Conservation (phyloP, 1,140 invertebrate species). For the Apis florea region DNA sequence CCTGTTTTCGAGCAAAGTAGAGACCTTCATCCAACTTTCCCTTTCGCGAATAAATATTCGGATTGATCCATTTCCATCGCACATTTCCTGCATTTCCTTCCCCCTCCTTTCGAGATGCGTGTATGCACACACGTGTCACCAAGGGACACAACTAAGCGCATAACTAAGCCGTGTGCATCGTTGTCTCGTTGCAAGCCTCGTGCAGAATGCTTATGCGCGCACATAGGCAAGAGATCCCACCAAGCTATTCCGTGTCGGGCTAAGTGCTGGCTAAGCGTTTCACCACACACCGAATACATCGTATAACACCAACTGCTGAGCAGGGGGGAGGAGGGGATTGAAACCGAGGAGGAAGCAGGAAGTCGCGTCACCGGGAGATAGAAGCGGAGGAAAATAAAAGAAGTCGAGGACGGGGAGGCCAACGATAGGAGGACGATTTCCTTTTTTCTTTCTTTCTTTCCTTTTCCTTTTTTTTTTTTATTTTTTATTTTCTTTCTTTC, state of each 20-base stretch:
- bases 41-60: not conserved
- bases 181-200: not conserved
- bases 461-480: no score
- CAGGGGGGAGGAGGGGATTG: not conserved
- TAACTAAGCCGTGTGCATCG: not conserved
- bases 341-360: not conserved
- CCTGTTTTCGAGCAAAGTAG: no score
- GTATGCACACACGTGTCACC: not conserved
- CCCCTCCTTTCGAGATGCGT: not conserved
- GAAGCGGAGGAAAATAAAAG: constrained; percentile 11
- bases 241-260: constrained; percentile 40
- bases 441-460: not conserved
- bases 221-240: constrained; percentile 31
- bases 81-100: no score
- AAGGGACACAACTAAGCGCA: no score
- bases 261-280: constrained; percentile 62
- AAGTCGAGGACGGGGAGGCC: constrained; percentile 22
- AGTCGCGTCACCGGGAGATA: constrained; percentile 23
- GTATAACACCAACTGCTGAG: not conserved
- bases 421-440: constrained; percentile 11
- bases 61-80: not conserved
- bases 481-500: no score
- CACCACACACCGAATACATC: constrained; percentile 50
- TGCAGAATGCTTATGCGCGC: constrained; percentile 43
- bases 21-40: not conserved